Conservation (phyloP, 2,888 invertebrate species). For the Hermaeophaga mercurialis region DNA sequence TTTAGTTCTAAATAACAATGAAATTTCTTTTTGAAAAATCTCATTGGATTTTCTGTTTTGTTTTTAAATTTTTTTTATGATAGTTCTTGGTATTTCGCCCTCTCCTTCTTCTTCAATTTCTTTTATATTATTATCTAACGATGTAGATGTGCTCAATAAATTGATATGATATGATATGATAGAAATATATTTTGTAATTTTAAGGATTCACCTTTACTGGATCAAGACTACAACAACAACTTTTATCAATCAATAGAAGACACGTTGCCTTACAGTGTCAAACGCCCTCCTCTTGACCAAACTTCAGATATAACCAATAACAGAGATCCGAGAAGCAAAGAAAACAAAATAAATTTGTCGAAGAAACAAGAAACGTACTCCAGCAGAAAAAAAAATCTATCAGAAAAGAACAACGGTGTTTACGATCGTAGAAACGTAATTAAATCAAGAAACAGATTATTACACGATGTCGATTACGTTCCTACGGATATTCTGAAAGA, state of each 20-base stretch:
- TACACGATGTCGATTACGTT: slow-evolving; percentile 53
- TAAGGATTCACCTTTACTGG: slow-evolving; percentile 39
- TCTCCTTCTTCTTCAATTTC: too few relatives aligned
- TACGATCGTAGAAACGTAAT: slow-evolving; percentile 54
- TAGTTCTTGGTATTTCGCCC: too few relatives aligned
- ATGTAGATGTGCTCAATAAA: too few relatives aligned
- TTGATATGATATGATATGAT: too few relatives aligned
- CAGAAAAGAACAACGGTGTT: slow-evolving; percentile 47
- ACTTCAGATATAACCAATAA: slow-evolving; percentile 31
- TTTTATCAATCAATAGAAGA: slow-evolving; percentile 42
- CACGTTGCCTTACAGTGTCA: slow-evolving; percentile 44
- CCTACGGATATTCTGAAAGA: slow-evolving; percentile 57
- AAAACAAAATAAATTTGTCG: slow-evolving; percentile 27
- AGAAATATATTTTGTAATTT: slow-evolving; percentile 15
- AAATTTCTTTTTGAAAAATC: too few relatives aligned
- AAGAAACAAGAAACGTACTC: slow-evolving; percentile 11
- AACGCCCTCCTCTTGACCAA: slow-evolving; percentile 41
- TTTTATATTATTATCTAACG: too few relatives aligned
- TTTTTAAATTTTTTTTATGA: too few relatives aligned
- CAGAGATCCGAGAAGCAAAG: slow-evolving; percentile 54
- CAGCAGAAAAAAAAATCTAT: slow-evolving; percentile 49
- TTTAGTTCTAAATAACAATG: too few relatives aligned
- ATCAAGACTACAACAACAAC: slow-evolving; percentile 41
- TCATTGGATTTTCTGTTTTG: too few relatives aligned
- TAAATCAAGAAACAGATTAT: slow-evolving; percentile 50